Base-by-base conservation (phyloP, 2,888 invertebrate genomes). In the Lasioglossum zephyrum region DNA sequence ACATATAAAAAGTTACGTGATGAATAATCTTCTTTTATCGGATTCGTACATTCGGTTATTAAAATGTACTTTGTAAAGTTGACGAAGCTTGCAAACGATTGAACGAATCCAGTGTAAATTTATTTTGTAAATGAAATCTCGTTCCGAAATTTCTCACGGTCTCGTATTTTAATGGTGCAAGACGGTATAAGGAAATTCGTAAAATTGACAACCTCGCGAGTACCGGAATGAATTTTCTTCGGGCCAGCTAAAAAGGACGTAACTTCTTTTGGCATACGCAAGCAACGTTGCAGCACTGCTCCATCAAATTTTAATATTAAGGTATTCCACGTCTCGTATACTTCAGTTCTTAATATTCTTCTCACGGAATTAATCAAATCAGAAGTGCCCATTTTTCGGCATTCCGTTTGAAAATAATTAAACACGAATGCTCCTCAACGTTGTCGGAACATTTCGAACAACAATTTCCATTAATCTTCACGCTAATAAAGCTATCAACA, bases 251-350 rank as follows among this genome's bases (percentile, higher is more conserved):
- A 22, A 82, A 57, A 47, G 36, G 9, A 9, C 57, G 18, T 8
- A 11, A 5, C 26, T 66, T 36, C 22, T 57, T 74, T 53, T 39
- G 39, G 57, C 70, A 31, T 31, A 22, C 60, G 57, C n/a, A 31
- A 31, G 49, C 70, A 72, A 36, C 16, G 22, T 39, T 75, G 47
- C 53, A 79, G 26, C 49, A 13, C 26, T 16, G n/a, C 9, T 36
- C 69, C 22, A 47, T 44, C 47, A 70, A 57, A 82, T 80, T 57
- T 70, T 41, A 80, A 82, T 82, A 80, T 49, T 47, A 82, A 82
- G 70, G 11, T 8, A 16, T 44, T 3, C 6, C 36, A 8, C 6
- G 13, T 70, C 13, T 0, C 18, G 26, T 4, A 36, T 75, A 47
- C 41, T 31, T 41, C 49, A 70, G 26, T 16, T 70, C 36, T 31